phyloP scores from a whole-genome alignment of 2,113 vertebrate genomes.

The Hucho hucho region DNA sequence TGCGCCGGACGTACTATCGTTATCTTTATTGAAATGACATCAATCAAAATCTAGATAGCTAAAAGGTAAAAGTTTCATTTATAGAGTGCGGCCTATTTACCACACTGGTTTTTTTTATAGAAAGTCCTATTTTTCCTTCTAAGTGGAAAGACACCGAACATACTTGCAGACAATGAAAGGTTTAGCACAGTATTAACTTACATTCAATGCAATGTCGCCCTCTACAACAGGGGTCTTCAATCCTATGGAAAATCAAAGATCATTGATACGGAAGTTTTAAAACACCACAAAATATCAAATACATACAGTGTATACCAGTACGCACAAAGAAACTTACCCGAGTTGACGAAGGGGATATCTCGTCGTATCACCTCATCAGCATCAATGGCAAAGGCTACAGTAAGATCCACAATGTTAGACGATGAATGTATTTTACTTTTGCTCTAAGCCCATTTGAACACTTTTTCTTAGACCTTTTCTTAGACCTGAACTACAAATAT shows the following conservation, averaged over 20 bases:
- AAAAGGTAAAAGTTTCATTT: background rate
- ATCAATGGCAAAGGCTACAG: conserved; percentile 21
- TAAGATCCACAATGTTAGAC: background rate
- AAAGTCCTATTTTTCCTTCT: too few relatives aligned
- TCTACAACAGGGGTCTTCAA: conserved; percentile 74
- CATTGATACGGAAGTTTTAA: background rate
- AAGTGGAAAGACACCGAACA: too few relatives aligned
- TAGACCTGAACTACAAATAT: background rate
- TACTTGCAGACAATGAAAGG: too few relatives aligned
- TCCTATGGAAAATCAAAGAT: conserved; percentile 42
- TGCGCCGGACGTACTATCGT: background rate
- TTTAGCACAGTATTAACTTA: conserved; percentile 9
- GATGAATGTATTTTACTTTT: background rate
- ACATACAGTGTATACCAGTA: background rate
- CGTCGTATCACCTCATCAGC: conserved; percentile 1
- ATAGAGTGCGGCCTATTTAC: background rate
- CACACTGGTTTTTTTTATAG: too few relatives aligned
- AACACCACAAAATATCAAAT: background rate
- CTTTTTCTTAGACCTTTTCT: too few relatives aligned
- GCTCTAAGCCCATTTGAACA: background rate
- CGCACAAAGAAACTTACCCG: conserved; percentile 2
- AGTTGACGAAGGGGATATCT: conserved; percentile 27
- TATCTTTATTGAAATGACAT: background rate
- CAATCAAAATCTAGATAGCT: background rate
- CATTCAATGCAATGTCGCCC: conserved; percentile 72